A percentile compares a stretch with the other conserved stretches of the same genome.
phyloP scores from a whole-genome alignment of 2,113 vertebrate genomes.

The Nematolebias whitei region DNA sequence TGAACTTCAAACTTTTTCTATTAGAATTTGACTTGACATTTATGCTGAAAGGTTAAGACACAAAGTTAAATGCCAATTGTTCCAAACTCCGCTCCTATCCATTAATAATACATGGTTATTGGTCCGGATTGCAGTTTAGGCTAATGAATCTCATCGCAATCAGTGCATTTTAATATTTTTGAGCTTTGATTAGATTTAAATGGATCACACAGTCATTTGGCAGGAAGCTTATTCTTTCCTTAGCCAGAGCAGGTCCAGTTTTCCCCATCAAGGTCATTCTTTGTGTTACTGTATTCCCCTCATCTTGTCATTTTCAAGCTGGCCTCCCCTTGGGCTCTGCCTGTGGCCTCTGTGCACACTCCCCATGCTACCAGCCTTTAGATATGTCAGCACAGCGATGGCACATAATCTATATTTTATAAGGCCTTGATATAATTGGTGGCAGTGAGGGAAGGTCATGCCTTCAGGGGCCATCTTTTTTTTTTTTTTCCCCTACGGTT shows the following conservation, averaged over 20 bases:
- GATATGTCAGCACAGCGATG: slow-evolving; percentile 68
- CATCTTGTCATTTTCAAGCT: slow-evolving; percentile 55
- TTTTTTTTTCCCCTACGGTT: slow-evolving; percentile 30
- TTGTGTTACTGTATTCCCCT: slow-evolving; percentile 33
- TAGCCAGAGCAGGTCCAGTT: slow-evolving; percentile 1
- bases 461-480: slow-evolving; percentile 57
- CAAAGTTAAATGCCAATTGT: slow-evolving; percentile 68
- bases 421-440: slow-evolving; percentile 78
- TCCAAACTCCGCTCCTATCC: slow-evolving; percentile 47
- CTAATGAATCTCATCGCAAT: slow-evolving; percentile 55
- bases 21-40: slow-evolving; percentile 65
- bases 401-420: slow-evolving; percentile 82
- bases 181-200: slow-evolving; percentile 60
- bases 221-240: slow-evolving; percentile 6
- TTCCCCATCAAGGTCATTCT: slow-evolving; percentile 58
- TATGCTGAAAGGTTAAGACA: slow-evolving; percentile 65
- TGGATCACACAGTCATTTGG: slow-evolving; percentile 32
- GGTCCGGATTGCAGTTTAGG: slow-evolving; percentile 46
- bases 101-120: slow-evolving; percentile 69
- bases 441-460: slow-evolving; percentile 71
- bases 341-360: slow-evolving; percentile 34
- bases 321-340: slow-evolving; percentile 47
- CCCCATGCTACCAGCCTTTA: slow-evolving; percentile 54
- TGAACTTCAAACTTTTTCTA: slow-evolving; percentile 54
- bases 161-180: slow-evolving; percentile 52